These are phyloP conservation scores for Serilophus lunatus DNA, from an alignment of 2,113 vertebrate genomes.

Conservation along the genomic window DNA sequence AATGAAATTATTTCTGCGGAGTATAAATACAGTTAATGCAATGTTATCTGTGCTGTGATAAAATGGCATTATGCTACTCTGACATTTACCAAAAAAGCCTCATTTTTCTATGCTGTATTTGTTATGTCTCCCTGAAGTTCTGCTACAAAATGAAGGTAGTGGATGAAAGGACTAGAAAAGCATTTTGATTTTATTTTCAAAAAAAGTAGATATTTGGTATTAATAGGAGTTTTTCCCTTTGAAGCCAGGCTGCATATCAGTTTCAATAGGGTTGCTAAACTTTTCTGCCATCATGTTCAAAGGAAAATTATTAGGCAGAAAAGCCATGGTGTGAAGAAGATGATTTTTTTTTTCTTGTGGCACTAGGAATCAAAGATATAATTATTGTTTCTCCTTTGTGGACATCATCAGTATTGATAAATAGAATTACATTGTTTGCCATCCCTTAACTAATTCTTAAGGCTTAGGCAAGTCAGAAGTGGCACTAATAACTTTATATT, in stretches of 20 bases:
- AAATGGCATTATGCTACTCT: slow-evolving; percentile 16
- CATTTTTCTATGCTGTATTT: slow-evolving; percentile 10
- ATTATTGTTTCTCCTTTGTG: neutral
- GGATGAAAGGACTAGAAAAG: neutral
- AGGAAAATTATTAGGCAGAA: neutral
- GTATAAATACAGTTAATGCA: neutral
- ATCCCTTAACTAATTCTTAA: neutral
- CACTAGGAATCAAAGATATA: neutral
- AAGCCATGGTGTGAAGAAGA: neutral
- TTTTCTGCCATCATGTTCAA: neutral
- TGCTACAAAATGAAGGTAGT: neutral
- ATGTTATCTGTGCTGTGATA: neutral
- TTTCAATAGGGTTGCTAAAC: neutral
- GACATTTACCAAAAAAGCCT: slow-evolving; percentile 18
- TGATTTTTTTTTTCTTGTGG: neutral
- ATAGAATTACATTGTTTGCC: neutral
- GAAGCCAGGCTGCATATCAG: neutral
- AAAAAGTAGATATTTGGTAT: neutral
- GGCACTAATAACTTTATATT: neutral
- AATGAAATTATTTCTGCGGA: slow-evolving; percentile 30
- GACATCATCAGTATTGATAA: neutral
- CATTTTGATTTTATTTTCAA: slow-evolving; percentile 16
- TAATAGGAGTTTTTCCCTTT: neutral
- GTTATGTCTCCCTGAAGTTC: neutral
- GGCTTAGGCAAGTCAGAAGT: neutral